phyloP scores from a whole-genome alignment of 2,113 vertebrate species.

The Lota lota region DNA sequence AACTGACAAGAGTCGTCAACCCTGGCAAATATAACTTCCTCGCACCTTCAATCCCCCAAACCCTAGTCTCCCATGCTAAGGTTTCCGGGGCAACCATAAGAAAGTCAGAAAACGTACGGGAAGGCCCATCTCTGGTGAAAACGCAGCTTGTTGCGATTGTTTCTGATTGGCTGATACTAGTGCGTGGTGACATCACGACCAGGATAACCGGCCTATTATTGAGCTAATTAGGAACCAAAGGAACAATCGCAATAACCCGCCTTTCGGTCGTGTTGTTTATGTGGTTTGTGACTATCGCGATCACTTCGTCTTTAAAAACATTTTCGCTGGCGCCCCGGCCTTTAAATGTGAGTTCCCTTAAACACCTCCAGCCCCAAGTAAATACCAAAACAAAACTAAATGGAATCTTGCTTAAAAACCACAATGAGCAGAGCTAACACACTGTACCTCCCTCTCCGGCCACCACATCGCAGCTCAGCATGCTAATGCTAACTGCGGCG shows the following conservation, averaged over 20 bases:
- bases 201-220: too few relatives aligned
- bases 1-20: slow-evolving; percentile 11
- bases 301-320: too few relatives aligned
- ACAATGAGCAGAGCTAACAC: not conserved
- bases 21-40: slow-evolving; percentile 15
- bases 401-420: not conserved
- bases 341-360: too few relatives aligned
- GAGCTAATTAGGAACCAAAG: too few relatives aligned
- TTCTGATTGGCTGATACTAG: too few relatives aligned
- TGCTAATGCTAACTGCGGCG: slow-evolving; percentile 13
- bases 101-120: not conserved
- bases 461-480: slow-evolving; percentile 34
- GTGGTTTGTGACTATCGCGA: too few relatives aligned
- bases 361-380: not conserved
- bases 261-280: too few relatives aligned
- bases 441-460: not conserved
- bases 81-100: slow-evolving; percentile 1
- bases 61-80: slow-evolving; percentile 18
- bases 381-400: not conserved
- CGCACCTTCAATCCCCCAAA: slow-evolving; percentile 37
- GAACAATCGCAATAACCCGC: too few relatives aligned
- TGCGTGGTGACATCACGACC: too few relatives aligned
- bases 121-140: too few relatives aligned
- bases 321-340: too few relatives aligned
- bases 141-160: too few relatives aligned